phyloP scores from a whole-genome alignment of 2,888 invertebrate species.

The Athalia rosae region DNA sequence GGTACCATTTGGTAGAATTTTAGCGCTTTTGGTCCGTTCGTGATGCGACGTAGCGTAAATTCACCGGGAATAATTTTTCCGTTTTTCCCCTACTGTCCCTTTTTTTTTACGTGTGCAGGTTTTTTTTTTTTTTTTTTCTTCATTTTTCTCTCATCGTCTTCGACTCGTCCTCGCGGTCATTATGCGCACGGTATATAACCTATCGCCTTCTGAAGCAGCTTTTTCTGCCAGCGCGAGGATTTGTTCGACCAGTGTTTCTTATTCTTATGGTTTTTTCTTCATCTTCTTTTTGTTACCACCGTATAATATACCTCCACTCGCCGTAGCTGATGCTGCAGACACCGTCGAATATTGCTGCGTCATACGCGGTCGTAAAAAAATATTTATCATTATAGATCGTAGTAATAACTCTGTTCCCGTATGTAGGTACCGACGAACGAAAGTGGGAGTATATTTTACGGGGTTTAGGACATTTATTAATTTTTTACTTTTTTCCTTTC shows the following conservation, averaged over 20 bases:
- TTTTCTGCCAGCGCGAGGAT: too few relatives aligned
- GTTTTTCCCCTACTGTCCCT: too few relatives aligned
- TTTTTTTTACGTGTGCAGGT: too few relatives aligned
- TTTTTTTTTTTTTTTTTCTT: too few relatives aligned
- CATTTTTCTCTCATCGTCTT: too few relatives aligned
- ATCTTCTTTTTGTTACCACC: neutral
- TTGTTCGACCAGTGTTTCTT: too few relatives aligned
- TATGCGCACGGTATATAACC: too few relatives aligned
- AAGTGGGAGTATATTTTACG: slow-evolving; percentile 19
- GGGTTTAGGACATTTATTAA: neutral
- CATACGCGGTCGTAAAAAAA: slow-evolving; percentile 28
- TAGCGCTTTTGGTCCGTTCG: too few relatives aligned
- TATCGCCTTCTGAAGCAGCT: too few relatives aligned
- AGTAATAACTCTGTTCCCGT: neutral
- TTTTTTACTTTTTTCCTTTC: neutral
- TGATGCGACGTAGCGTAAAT: too few relatives aligned
- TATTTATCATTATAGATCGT: slow-evolving; percentile 36
- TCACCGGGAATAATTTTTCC: too few relatives aligned
- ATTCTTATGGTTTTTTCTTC: slow-evolving; percentile 1
- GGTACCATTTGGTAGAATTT: neutral
- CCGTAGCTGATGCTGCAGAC: neutral
- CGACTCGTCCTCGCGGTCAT: too few relatives aligned
- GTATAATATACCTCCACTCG: neutral
- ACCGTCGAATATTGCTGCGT: slow-evolving; percentile 21
- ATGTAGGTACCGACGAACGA: slow-evolving; percentile 4